Evolutionary conservation across 2,113 vertebrate genomes (phyloP), one percentile per base, ranked within the genome.

Genomic region (Benitochromis conjunctus): DNA sequence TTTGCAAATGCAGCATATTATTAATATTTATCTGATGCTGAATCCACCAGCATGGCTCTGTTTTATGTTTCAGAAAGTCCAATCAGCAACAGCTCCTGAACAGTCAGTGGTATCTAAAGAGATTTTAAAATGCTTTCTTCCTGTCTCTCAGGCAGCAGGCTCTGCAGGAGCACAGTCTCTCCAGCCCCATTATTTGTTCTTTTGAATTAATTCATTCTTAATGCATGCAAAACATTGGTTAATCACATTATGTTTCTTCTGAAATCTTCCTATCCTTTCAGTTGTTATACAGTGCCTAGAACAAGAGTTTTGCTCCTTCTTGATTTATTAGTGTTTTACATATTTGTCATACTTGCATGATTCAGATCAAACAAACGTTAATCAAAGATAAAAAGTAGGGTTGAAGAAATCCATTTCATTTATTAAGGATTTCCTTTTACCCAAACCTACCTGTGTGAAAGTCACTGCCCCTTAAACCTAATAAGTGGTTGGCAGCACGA

Each of bases 361-460:
- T 41, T 24, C 36, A 2, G 62, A 21, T 66, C 62, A 24, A 66
- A 66, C 36, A 41, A 66, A 66, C 2, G 3, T 24, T 66, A 66
- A 21, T 21, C 62, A 66, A 66, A 66, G 62, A 24, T 41, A 41
- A 41, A 66, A 66, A 21, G 34, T 14, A 21, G 4, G 0, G 41
- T 66, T 66, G 0, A 41, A 41, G 19, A 41, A 41, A 41, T 0
- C 11, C 21, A 9, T 66, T 41, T 66, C 2, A 14, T 66, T 41
- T 41, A 41, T 41, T 41, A 66, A 66, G n/a, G 19, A 38, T 21
- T 36, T 1, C 19, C 12, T 48, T 62, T 36, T 19, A 2, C 11
- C 60, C 10, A 66, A 66, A 66, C 3, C 1, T 0, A 41, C 11
- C 4, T 41, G 36, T 66, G 62, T 0, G 4, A 1, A 41, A 66